Conservation (phyloP, 2,888 invertebrate genomes). For the Callyntrura guangdongensis region DNA sequence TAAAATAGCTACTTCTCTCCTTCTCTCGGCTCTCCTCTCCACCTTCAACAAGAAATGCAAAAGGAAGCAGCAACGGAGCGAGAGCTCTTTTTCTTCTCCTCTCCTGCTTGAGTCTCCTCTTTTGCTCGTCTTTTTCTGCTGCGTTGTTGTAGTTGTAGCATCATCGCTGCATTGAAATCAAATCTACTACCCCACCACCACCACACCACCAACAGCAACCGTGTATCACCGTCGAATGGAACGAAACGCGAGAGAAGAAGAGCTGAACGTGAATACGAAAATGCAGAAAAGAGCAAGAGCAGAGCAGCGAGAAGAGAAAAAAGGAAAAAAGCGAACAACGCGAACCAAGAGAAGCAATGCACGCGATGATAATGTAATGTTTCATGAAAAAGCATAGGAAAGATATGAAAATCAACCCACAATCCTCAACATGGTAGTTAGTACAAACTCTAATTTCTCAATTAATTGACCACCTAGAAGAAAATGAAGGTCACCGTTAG, state of each 20-base stretch:
- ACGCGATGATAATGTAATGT: slow-evolving; percentile 25
- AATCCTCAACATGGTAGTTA: slow-evolving; percentile 64
- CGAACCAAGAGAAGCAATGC: not conserved
- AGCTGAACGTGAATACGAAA: not conserved
- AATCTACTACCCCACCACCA: not conserved
- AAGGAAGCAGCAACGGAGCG: not conserved
- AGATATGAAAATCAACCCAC: slow-evolving; percentile 72
- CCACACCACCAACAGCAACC: not conserved
- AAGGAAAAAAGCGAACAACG: not conserved
- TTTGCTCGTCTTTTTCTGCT: no score
- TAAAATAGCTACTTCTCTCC: not conserved
- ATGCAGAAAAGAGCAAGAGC: not conserved
- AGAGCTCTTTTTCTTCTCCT: not conserved
- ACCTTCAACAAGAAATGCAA: not conserved
- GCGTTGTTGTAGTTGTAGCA: not conserved
- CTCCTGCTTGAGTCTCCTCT: no score
- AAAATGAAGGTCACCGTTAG: slow-evolving; percentile 20
- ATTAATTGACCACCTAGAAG: slow-evolving; percentile 5
- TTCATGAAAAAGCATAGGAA: slow-evolving; percentile 74
- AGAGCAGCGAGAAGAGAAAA: not conserved
- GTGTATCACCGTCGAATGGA: not conserved
- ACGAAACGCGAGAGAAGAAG: not conserved
- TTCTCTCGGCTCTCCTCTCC: no score
- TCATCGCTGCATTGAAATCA: not conserved
- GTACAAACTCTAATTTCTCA: slow-evolving; percentile 10